phyloP scores from a whole-genome alignment of 2,888 invertebrate genomes.

The Aphidoletes aphidimyza region DNA sequence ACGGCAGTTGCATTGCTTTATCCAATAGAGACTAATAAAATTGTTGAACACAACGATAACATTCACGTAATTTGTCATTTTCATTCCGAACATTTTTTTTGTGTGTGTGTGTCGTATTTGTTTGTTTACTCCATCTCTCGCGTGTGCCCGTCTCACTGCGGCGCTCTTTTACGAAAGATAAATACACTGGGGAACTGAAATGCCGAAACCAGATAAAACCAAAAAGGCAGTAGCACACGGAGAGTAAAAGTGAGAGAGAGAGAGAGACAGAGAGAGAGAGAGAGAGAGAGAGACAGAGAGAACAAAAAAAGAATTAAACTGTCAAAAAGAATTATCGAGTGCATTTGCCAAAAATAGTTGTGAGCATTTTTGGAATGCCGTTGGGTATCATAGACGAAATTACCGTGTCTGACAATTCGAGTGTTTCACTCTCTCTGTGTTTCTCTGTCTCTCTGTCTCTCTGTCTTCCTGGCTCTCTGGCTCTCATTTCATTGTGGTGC shows the following conservation, averaged over 20 bases:
- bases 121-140: not conserved
- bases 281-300: not conserved
- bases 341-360: constrained; percentile 52
- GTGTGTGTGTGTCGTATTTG: not conserved
- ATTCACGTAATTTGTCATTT: constrained; percentile 53
- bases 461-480: no score
- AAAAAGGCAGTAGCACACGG: not conserved
- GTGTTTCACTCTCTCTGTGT: not conserved
- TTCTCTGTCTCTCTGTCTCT: no score
- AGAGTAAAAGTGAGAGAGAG: not conserved
- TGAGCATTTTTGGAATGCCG: constrained; percentile 1
- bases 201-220: not conserved
- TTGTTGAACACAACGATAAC: constrained; percentile 53
- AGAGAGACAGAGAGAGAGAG: not conserved
- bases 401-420: not conserved
- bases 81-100: not conserved
- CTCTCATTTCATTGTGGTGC: no score
- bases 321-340: constrained; percentile 50
- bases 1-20: not conserved
- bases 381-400: constrained; percentile 26
- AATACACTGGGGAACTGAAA: constrained; percentile 21
- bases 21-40: constrained; percentile 51
- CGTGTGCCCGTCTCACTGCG: not conserved
- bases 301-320: constrained; percentile 19
- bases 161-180: not conserved